These are phyloP conservation scores for Xenops minutus DNA, from an alignment of 2,797 vertebrate species.

Conservation along the genomic window DNA sequence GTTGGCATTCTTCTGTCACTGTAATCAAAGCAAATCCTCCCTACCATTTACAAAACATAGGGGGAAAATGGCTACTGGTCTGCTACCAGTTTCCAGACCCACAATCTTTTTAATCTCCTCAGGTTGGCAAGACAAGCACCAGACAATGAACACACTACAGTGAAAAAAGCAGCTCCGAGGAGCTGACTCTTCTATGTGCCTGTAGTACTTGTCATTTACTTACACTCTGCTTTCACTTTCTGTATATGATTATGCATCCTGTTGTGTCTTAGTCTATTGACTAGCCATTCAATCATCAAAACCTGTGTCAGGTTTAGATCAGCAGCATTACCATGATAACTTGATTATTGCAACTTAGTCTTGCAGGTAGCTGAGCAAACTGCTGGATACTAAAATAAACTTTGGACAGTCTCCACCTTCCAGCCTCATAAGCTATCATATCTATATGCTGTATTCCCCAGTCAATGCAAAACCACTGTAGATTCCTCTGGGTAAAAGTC, in stretches of 20 bases:
- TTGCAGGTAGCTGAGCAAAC: neutral
- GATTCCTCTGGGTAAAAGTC: conserved; percentile 36
- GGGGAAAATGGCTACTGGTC: neutral
- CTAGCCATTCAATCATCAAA: neutral
- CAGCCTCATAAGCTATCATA: neutral
- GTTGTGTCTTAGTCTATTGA: neutral
- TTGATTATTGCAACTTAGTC: neutral
- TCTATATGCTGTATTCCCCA: neutral
- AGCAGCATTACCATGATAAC: neutral
- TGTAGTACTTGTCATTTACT: neutral
- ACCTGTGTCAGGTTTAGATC: neutral
- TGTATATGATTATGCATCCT: neutral
- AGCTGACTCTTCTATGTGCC: neutral
- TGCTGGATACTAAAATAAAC: neutral
- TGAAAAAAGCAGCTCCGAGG: neutral
- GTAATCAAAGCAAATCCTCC: neutral
- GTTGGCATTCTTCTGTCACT: neutral
- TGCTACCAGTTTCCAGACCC: neutral
- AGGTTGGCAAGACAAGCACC: neutral
- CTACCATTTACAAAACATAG: neutral
- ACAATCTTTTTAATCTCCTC: neutral
- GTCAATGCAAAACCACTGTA: neutral
- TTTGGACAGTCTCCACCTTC: neutral
- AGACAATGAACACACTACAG: neutral
- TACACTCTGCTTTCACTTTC: neutral